phyloP scores from a whole-genome alignment of 2,888 invertebrate species.

The Drosophila peninsularis region DNA sequence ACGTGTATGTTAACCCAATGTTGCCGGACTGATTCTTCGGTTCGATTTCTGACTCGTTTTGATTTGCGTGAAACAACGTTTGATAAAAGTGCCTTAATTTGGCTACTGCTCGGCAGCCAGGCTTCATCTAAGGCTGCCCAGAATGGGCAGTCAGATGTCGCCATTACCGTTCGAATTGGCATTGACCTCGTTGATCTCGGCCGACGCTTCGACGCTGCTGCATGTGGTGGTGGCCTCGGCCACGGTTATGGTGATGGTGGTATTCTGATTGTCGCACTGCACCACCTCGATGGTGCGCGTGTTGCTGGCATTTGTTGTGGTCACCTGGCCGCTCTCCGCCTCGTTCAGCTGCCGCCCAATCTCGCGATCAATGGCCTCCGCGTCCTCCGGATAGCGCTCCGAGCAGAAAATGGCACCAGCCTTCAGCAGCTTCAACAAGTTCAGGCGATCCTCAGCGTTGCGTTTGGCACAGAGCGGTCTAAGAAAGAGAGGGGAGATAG shows the following conservation, averaged over 20 bases:
- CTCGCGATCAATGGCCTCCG: slow-evolving; percentile 83
- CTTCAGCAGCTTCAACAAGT: slow-evolving; percentile 90
- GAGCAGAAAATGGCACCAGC: slow-evolving; percentile 84
- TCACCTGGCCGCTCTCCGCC: slow-evolving; percentile 62
- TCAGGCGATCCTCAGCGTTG: slow-evolving; percentile 94
- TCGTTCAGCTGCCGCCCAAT: slow-evolving; percentile 82
- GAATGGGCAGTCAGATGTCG: slow-evolving; percentile 84
- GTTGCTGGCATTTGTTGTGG: slow-evolving; percentile 49
- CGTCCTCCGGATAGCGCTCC: slow-evolving; percentile 84
- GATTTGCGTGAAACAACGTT: slow-evolving; percentile 39
- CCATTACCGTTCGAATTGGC: slow-evolving; percentile 61
- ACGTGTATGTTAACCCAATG: slow-evolving; percentile 76
- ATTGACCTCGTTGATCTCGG: slow-evolving; percentile 54
- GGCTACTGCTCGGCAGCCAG: slow-evolving; percentile 57
- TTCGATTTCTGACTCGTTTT: slow-evolving; percentile 11
- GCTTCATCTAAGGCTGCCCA: slow-evolving; percentile 83
- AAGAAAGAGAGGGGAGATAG: not conserved
- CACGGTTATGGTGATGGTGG: slow-evolving; percentile 73
- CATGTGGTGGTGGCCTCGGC: slow-evolving; percentile 61
- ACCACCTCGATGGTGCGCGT: slow-evolving; percentile 82
- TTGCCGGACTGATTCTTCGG: slow-evolving; percentile 73
- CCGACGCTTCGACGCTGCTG: slow-evolving; percentile 30
- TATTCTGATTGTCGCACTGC: slow-evolving; percentile 76
- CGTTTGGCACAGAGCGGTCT: slow-evolving; percentile 92
- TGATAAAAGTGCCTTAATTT: slow-evolving; percentile 48